A percentile compares a stretch with the other conserved stretches of the same genome.
Conservation (phyloP, 2,797 vertebrate species). For the Pitangus sulphuratus region DNA sequence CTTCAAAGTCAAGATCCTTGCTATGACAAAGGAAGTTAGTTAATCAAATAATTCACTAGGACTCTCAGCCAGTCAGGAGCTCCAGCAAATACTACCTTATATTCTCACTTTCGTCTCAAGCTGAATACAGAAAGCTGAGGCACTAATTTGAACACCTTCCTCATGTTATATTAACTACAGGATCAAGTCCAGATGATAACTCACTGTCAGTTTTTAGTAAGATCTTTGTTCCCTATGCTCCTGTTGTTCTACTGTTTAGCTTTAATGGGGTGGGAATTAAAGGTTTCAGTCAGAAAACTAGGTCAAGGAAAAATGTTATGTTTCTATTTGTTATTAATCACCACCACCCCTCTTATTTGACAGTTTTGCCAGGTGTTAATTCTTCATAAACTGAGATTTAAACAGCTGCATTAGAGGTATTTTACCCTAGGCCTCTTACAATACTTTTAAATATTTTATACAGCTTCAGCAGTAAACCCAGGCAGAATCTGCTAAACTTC, state of each 20-base stretch:
- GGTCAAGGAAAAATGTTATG: not conserved
- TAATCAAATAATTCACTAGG: not conserved
- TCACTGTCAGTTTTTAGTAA: not conserved
- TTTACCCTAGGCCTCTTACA: constrained; percentile 1
- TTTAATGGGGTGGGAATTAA: not conserved
- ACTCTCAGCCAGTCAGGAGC: not conserved
- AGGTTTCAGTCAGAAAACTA: constrained; percentile 1
- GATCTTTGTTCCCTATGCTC: not conserved
- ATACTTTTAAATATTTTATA: constrained; percentile 24
- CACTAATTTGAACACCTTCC: not conserved
- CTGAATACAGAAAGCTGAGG: not conserved
- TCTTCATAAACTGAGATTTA: constrained; percentile 36
- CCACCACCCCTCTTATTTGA: not conserved
- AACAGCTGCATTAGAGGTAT: not conserved
- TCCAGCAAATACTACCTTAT: not conserved
- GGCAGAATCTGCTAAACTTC: constrained; percentile 20
- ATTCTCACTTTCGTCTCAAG: not conserved
- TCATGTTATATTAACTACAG: not conserved
- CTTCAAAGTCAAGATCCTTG: not conserved
- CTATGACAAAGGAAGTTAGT: not conserved
- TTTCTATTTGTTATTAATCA: constrained; percentile 7
- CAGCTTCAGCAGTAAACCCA: not conserved
- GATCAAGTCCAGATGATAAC: not conserved
- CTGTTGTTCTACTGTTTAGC: not conserved
- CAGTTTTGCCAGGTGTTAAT: not conserved